Base-by-base conservation (phyloP, 2,888 invertebrate species). In the Empis stercorea region DNA sequence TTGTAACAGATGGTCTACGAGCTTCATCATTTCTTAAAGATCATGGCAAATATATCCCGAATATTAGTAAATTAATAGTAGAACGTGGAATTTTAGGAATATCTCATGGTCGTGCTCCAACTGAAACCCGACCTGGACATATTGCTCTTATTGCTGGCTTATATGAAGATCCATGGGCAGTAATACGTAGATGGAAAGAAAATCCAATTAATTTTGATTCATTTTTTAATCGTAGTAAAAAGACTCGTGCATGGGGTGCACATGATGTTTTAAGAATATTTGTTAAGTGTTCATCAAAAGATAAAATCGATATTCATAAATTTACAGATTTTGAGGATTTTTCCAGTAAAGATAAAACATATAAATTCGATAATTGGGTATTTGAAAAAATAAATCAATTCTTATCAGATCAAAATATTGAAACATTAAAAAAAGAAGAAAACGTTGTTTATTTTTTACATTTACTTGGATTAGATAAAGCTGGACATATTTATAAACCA, bases 121-220 rank as follows among this genome's bases (percentile, higher is more conserved):
- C 97, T 4, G 97, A 99, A 71, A 94, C 96, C 0, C 76, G 97
- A 13, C 97, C 99, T 1, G 97, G 99, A 0, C 95, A 97, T 73
- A 92, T 97, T 9, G 97, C 97, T 2, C 73, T 99, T 4, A 83
- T 93, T 55, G 95, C 93, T 46, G 70, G 69, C 0, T 83, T 99
- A 54, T 95, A 95, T 69, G 99, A 99, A 73, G 97, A 99, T 70
- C 96, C 97, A 11, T 93, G 94, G 57, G 95, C 97, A 13, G 81
- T 99, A 42, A 82, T 91, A 16, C 87, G 81, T 70, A 91, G 95
- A 0, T 99, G 99, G 99, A 91, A 95, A 66, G 86, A 89, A 61
- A 97, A 97, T 71, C 92, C 93, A 3, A 93, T 96, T 6, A 84
- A 92, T 61, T 97, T 99, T 75, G 97, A 99, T 70, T 92, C 94